Base-by-base conservation (phyloP, 2,888 invertebrate genomes). In the Ischnus inquisitorius region DNA sequence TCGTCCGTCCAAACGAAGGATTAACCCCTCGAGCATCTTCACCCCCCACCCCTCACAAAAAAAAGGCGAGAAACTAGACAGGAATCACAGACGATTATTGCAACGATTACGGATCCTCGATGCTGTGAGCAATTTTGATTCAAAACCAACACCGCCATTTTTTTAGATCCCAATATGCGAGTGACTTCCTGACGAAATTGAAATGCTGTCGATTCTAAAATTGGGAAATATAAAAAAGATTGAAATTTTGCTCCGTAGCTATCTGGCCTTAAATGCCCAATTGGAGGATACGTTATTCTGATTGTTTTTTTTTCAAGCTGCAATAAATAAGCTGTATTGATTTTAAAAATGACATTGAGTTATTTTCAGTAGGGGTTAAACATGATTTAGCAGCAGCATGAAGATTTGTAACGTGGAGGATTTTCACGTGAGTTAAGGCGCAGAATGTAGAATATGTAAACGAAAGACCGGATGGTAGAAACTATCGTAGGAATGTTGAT, bases 21-120 rank as follows among this genome's bases (percentile, higher is more conserved):
- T 82, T 82, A 84, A 84, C 71, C 57, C 83, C 67, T 62, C 60
- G 78, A 76, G 16, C 71, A 82, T 79, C 82, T 82, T 79, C 68
- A 16, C 5, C 1, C 19, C 19, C 54, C 54, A 6, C 34, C 34
- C 34, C 34, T 34, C 34, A 8, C 34, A 51, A n/a, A 34, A 43
- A 75, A 64, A 19, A 34, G 6, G 28, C 46, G 34, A 69, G 46
- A 72, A 64, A 74, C 12, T 43, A 51, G 25, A 48, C 48, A 57
- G 28, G 19, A 71, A 57, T 46, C 48, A 77, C 34, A 28, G n/a
- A n/a, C 67, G 68, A 69, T 75, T 78, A 78, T 78, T 46, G n/a
- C 4, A 64, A 48, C 48, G n/a, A 62, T 19, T 41, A 16, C 16
- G 22, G 28, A 22, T 60, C 22, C 48, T 74, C 10, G 51, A 3